Conservation (phyloP, 2,888 invertebrate species). For the Serrognathus titanus region DNA sequence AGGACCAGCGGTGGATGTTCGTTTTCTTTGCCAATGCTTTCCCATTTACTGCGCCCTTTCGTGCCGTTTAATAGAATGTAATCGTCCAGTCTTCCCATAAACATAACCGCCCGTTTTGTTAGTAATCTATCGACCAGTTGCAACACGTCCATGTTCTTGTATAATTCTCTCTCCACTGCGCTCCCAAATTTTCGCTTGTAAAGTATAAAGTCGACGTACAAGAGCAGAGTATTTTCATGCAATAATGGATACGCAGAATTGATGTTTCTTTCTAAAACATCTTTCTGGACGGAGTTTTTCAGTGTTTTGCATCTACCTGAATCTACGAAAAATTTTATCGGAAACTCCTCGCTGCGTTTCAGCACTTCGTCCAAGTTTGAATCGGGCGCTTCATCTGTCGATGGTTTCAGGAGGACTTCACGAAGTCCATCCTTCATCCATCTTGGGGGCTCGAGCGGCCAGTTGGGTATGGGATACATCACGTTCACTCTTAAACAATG, state of each 20-base stretch:
- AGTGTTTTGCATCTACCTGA: constrained; percentile 37
- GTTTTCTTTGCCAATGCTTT: constrained; percentile 49
- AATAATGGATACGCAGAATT: constrained; percentile 65
- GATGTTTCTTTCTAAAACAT: constrained; percentile 45
- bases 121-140: constrained; percentile 58
- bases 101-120: constrained; percentile 55
- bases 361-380: constrained; percentile 34
- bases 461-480: too few species aligned
- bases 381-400: too few species aligned
- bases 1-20: constrained; percentile 55
- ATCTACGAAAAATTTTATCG: constrained; percentile 45
- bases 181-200: constrained; percentile 58
- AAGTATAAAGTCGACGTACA: constrained; percentile 63
- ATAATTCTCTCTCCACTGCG: constrained; percentile 53
- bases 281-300: constrained; percentile 18
- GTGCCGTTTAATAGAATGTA: constrained; percentile 54
- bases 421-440: too few species aligned
- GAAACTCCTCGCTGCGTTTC: constrained; percentile 44
- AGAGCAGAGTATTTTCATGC: constrained; percentile 61
- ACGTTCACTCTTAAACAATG: too few species aligned
- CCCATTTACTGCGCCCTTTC: constrained; percentile 55
- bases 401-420: too few species aligned
- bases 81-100: constrained; percentile 50
- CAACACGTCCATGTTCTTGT: constrained; percentile 57
- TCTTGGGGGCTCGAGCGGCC: too few species aligned